A percentile compares a stretch with the other conserved stretches of the same genome.
Evolutionary conservation across 2,113 vertebrate species (phyloP).

Genomic region (Paramisgurnus dabryanus): DNA sequence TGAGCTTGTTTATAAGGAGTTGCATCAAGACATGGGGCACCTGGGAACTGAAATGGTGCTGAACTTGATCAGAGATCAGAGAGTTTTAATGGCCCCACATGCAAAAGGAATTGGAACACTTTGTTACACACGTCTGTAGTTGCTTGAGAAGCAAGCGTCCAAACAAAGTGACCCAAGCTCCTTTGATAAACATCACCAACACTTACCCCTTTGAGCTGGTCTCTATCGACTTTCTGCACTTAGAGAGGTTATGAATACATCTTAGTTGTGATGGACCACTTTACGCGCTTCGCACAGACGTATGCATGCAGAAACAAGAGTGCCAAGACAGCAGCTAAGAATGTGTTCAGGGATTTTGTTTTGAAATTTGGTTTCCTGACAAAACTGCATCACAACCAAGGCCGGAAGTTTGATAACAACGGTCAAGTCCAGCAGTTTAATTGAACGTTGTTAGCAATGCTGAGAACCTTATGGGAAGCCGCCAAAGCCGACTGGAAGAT

Average conservation of each 20-base stretch:
- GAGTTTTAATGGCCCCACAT: neutral
- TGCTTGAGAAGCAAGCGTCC: neutral
- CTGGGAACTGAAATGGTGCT: neutral
- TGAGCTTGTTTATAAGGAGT: neutral
- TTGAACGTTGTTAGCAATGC: neutral
- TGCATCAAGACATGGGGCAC: slow-evolving; percentile 4
- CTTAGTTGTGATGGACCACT: too few species aligned
- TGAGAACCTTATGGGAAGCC: neutral
- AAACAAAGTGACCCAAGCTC: neutral
- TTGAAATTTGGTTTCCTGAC: too few species aligned
- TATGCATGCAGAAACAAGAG: too few species aligned
- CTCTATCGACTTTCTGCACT: too few species aligned
- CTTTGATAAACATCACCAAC: neutral
- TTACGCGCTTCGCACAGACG: too few species aligned
- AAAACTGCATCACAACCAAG: neutral
- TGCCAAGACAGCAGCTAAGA: too few species aligned
- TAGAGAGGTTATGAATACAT: too few species aligned
- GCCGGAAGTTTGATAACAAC: neutral
- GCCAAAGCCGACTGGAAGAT: neutral
- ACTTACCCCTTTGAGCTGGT: too few species aligned
- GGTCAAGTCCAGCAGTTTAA: neutral
- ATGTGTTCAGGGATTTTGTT: too few species aligned
- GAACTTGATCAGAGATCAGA: neutral
- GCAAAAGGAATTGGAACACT: slow-evolving; percentile 8
- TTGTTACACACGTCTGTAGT: neutral